phyloP scores from a whole-genome alignment of 2,797 vertebrate genomes.

The Micropoecilia bifurca region DNA sequence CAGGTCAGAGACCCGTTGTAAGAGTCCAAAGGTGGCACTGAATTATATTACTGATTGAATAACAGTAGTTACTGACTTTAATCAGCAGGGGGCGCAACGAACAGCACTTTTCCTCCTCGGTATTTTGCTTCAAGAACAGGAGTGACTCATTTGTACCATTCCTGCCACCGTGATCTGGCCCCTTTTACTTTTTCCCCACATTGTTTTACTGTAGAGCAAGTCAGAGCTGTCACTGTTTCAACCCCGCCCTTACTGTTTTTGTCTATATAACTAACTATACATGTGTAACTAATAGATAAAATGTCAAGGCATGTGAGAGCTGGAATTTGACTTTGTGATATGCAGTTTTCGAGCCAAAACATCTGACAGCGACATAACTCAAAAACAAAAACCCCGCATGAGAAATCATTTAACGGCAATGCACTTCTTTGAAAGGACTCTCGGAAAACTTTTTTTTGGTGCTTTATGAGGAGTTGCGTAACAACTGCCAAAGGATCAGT shows the following conservation, averaged over 20 bases:
- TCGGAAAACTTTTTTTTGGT: conserved; percentile 45
- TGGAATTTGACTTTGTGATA: conserved; percentile 11
- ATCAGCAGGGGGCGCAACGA: conserved; percentile 63
- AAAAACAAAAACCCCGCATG: conserved; percentile 20
- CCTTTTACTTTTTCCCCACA: conserved; percentile 33
- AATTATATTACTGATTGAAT: conserved; percentile 18
- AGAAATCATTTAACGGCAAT: neutral
- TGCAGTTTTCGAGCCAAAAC: conserved; percentile 17
- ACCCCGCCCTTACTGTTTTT: conserved; percentile 8
- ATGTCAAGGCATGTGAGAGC: conserved; percentile 39
- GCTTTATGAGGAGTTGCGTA: conserved; percentile 52
- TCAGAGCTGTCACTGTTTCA: neutral
- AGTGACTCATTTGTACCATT: conserved; percentile 71
- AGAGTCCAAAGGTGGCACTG: conserved; percentile 7
- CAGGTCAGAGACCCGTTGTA: neutral
- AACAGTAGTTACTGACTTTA: conserved; percentile 16
- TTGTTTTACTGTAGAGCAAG: conserved; percentile 38
- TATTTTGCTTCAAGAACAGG: conserved; percentile 21
- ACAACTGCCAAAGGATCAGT: conserved; percentile 40
- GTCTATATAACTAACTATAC: conserved; percentile 29
- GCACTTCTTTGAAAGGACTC: conserved; percentile 31
- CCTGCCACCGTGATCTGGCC: conserved; percentile 47
- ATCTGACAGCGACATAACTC: conserved; percentile 38
- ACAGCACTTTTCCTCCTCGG: neutral
- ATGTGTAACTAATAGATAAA: conserved; percentile 60